Conservation (phyloP, 2,888 invertebrate species). For the Myopa testacea region DNA sequence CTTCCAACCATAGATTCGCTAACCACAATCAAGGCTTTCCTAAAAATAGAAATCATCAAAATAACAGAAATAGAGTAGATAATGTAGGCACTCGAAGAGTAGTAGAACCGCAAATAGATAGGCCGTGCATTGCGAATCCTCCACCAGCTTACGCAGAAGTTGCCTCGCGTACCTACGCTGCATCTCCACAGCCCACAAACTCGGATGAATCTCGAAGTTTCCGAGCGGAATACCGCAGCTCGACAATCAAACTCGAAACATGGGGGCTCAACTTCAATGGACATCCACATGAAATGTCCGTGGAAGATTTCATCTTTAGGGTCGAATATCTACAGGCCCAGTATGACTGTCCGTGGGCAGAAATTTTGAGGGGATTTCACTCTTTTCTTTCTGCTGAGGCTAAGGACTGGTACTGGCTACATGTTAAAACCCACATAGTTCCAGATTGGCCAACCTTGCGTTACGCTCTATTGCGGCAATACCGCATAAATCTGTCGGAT, state of each 20-base stretch:
- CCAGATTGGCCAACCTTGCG: background rate
- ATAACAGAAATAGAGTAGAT: too few relatives aligned
- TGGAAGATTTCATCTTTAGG: slow-evolving; percentile 34
- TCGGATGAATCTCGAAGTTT: too few relatives aligned
- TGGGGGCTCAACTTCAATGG: slow-evolving; percentile 29
- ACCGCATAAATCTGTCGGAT: background rate
- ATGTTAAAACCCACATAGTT: background rate
- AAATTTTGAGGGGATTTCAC: slow-evolving; percentile 21
- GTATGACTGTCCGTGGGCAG: slow-evolving; percentile 1
- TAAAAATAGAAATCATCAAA: too few relatives aligned
- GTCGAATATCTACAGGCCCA: slow-evolving; percentile 18
- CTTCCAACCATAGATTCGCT: too few relatives aligned
- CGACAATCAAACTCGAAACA: background rate
- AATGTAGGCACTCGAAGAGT: too few relatives aligned
- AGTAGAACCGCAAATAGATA: too few relatives aligned
- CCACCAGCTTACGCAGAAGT: too few relatives aligned
- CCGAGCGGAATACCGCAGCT: too few relatives aligned
- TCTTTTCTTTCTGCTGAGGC: background rate
- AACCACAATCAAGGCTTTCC: too few relatives aligned
- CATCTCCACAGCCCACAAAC: too few relatives aligned
- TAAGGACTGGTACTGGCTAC: slow-evolving; percentile 36
- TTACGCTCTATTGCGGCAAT: background rate
- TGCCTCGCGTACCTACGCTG: too few relatives aligned
- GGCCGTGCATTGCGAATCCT: too few relatives aligned
- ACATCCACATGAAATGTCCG: background rate